A percentile compares a stretch with the other conserved stretches of the same genome.
Conservation (phyloP, 2,797 vertebrate species). For the Lerista edwardsae region DNA sequence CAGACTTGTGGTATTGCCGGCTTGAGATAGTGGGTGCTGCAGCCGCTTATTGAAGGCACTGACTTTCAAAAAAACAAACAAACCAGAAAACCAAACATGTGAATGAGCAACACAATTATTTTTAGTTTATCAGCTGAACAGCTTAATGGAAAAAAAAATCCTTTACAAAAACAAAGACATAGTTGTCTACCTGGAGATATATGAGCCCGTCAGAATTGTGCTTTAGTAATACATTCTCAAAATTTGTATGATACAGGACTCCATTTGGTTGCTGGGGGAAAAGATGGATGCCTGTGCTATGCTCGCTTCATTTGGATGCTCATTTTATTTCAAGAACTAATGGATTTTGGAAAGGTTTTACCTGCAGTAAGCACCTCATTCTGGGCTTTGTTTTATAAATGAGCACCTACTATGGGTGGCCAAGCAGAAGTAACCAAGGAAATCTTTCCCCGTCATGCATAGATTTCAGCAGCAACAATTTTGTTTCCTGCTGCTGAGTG, state of each 20-base stretch:
- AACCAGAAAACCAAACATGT: too few relatives aligned
- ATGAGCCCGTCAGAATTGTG: slow-evolving; percentile 17
- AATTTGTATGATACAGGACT: slow-evolving; percentile 11
- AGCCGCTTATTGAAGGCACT: background rate
- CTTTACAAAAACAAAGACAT: background rate
- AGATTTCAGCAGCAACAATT: background rate
- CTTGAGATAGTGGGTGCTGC: background rate
- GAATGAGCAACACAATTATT: background rate
- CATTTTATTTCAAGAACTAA: slow-evolving; percentile 12
- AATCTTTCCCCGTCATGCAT: background rate
- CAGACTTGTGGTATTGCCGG: background rate
- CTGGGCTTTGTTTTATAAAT: slow-evolving; percentile 8
- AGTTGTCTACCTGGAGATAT: slow-evolving; percentile 10
- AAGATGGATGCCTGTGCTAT: background rate
- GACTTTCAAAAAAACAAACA: background rate
- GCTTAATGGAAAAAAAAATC: background rate
- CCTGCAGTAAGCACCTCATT: slow-evolving; percentile 7
- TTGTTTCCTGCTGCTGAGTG: background rate
- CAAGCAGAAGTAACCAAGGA: background rate
- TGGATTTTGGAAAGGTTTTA: slow-evolving; percentile 24
- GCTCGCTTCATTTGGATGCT: slow-evolving; percentile 9
- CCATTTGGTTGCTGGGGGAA: background rate
- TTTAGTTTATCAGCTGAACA: background rate
- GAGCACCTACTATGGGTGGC: background rate
- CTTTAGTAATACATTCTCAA: slow-evolving; percentile 16